Conservation (phyloP, 2,888 invertebrate genomes). For the Erebia palarica region DNA sequence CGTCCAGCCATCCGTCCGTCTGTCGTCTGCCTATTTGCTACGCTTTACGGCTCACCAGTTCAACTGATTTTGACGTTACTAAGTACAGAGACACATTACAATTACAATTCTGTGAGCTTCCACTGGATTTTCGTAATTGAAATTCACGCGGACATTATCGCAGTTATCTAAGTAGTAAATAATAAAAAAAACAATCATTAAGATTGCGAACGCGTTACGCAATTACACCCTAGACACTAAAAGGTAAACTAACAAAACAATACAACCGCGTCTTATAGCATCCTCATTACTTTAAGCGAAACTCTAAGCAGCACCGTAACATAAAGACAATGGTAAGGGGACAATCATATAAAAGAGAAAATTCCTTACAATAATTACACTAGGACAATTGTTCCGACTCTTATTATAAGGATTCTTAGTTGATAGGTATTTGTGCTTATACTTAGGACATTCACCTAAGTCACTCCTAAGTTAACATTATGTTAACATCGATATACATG, state of each 20-base stretch:
- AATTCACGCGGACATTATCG: neutral
- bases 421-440: constrained; percentile 10
- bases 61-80: too few species aligned
- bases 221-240: constrained; percentile 13
- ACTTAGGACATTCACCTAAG: constrained; percentile 2
- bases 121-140: neutral
- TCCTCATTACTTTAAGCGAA: constrained; percentile 37
- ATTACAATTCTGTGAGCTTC: neutral
- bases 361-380: constrained; percentile 36
- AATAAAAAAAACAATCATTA: neutral
- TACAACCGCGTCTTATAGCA: constrained; percentile 23
- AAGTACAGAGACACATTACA: too few species aligned
- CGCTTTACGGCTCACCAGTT: too few species aligned
- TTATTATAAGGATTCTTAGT: constrained; percentile 25
- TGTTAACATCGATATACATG: too few species aligned
- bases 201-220: neutral
- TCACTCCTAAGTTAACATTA: neutral
- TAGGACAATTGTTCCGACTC: constrained; percentile 27
- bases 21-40: too few species aligned
- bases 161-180: too few species aligned
- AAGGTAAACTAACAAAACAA: constrained; percentile 27
- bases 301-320: constrained; percentile 30
- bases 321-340: constrained; percentile 32
- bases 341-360: constrained; percentile 27
- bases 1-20: too few species aligned